Conservation (phyloP, 2,113 vertebrate species). For the Notothenia rossii region DNA sequence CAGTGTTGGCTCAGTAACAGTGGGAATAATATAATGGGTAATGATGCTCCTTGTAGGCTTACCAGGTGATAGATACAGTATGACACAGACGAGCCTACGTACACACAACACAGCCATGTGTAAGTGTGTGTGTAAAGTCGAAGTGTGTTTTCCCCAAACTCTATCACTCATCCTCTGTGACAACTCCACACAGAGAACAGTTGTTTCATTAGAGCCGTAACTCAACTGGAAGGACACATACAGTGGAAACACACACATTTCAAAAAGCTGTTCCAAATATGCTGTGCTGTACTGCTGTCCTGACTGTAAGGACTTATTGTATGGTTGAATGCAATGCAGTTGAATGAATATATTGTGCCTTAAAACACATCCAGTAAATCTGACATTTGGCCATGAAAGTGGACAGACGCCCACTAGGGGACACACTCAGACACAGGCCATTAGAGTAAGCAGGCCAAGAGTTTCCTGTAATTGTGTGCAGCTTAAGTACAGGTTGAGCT, state of each 20-base stretch:
- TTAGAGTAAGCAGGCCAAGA: slow-evolving; percentile 20
- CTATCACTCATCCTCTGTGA: slow-evolving; percentile 59
- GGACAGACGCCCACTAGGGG: not conserved
- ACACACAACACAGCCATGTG: not conserved
- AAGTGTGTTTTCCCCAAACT: slow-evolving; percentile 37
- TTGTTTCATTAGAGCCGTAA: slow-evolving; percentile 52
- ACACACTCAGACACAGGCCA: not conserved
- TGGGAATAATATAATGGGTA: not conserved
- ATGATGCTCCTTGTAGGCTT: not conserved
- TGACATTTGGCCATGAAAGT: slow-evolving; percentile 16
- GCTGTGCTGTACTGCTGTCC: slow-evolving; percentile 2
- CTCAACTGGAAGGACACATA: slow-evolving; percentile 44
- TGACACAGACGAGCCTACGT: slow-evolving; percentile 1
- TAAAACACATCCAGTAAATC: slow-evolving; percentile 36
- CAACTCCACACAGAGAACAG: slow-evolving; percentile 63
- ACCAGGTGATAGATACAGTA: not conserved
- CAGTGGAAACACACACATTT: slow-evolving; percentile 45
- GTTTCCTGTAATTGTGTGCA: slow-evolving; percentile 29
- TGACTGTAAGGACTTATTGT: slow-evolving; percentile 17
- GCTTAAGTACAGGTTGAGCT: slow-evolving; percentile 22
- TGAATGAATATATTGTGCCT: slow-evolving; percentile 46
- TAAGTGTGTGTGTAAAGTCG: slow-evolving; percentile 29
- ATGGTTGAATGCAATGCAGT: slow-evolving; percentile 18
- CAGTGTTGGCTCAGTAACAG: not conserved
- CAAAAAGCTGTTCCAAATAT: slow-evolving; percentile 35